A percentile compares a stretch with the other conserved stretches of the same genome.
phyloP scores from a whole-genome alignment of 2,113 vertebrate genomes.

The Pygoscelis adeliae region DNA sequence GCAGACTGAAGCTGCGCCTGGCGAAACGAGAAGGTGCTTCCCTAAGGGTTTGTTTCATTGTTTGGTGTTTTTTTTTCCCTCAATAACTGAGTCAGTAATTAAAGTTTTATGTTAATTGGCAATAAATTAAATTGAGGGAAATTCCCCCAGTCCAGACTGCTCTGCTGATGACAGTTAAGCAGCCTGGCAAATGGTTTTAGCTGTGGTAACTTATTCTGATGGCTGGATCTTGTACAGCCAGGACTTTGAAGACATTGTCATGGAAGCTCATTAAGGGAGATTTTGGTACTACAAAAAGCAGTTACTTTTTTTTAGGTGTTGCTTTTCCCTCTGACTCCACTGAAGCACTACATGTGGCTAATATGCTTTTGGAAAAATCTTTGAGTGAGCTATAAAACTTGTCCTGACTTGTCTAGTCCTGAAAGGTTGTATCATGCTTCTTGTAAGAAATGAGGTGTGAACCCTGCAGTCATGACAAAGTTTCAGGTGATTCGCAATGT shows the following conservation, averaged over 20 bases:
- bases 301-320: neutral
- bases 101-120: neutral
- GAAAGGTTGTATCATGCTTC: accelerated
- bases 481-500: accelerated
- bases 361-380: neutral
- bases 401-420: neutral
- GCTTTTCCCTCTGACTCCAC: neutral
- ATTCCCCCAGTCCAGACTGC: neutral
- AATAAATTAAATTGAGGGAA: neutral
- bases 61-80: neutral
- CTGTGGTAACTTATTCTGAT: neutral
- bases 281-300: neutral
- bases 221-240: neutral
- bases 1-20: neutral
- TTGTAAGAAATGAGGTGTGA: neutral
- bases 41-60: neutral
- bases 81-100: neutral
- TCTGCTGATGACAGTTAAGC: accelerated
- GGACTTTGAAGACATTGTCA: neutral
- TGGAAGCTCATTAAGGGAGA: neutral
- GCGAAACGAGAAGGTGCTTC: neutral
- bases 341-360: neutral
- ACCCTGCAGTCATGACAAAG: neutral
- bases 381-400: neutral
- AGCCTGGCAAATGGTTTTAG: neutral